These are phyloP conservation scores for Hyperoplus lanceolatus DNA, from an alignment of 2,797 vertebrate genomes.

Conservation along the genomic window DNA sequence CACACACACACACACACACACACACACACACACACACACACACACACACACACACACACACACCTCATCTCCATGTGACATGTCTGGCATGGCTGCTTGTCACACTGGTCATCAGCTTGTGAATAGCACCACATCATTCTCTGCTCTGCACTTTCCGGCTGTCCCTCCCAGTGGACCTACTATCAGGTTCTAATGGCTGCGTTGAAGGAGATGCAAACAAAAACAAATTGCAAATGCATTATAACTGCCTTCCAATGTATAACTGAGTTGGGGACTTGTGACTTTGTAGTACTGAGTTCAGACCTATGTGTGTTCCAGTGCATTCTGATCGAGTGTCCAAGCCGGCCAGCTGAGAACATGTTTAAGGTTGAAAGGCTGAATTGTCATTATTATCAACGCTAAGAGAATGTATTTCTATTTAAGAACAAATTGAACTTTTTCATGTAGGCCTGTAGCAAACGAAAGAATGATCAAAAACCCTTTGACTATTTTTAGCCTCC, in stretches of 20 bases:
- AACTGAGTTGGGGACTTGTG: too few relatives aligned
- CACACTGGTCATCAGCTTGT: constrained; percentile 47
- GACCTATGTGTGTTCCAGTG: background rate
- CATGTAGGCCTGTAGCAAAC: background rate
- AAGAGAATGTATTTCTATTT: background rate
- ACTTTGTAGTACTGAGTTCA: too few relatives aligned
- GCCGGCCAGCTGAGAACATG: background rate
- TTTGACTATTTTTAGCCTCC: background rate
- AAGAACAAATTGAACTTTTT: background rate
- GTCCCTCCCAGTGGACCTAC: constrained; percentile 1
- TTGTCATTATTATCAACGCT: too few relatives aligned
- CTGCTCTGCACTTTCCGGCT: constrained; percentile 9
- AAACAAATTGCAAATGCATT: constrained; percentile 20
- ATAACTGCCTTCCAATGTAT: too few relatives aligned
- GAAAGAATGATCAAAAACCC: background rate
- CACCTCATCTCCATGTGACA: constrained; percentile 58
- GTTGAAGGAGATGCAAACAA: constrained; percentile 25
- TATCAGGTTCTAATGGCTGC: background rate
- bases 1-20: too few relatives aligned
- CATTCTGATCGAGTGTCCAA: background rate
- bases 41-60: background rate
- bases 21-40: too few relatives aligned
- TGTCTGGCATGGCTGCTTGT: constrained; percentile 46
- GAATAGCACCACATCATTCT: constrained; percentile 43
- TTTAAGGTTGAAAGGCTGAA: background rate